These are phyloP conservation scores for Lagocephalus sceleratus DNA, from an alignment of 2,797 vertebrate genomes.

Conservation along the genomic window DNA sequence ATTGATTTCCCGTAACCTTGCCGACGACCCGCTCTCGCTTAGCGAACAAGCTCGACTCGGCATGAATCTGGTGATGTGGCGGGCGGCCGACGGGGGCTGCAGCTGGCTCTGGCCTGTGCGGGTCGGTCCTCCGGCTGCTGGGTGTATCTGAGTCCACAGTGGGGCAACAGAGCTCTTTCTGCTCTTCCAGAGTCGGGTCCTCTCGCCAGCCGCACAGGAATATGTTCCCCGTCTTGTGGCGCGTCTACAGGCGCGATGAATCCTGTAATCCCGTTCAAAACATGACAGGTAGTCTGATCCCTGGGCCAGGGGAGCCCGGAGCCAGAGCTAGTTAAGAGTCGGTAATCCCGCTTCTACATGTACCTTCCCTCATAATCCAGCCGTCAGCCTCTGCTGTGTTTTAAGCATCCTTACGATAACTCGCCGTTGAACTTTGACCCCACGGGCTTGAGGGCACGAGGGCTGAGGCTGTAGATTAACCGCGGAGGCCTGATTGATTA, in stretches of 20 bases:
- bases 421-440: conserved; percentile 31
- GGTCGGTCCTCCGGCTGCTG: too few relatives aligned
- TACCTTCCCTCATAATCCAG: conserved; percentile 3
- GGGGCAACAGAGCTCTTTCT: conserved; percentile 1
- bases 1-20: too few relatives aligned
- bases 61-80: too few relatives aligned
- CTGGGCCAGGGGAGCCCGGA: neutral
- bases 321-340: conserved; percentile 13
- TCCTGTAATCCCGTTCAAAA: neutral
- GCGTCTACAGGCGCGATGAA: neutral
- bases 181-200: neutral
- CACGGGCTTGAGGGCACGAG: neutral
- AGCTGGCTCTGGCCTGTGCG: too few relatives aligned
- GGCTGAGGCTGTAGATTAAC: neutral
- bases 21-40: too few relatives aligned
- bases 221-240: too few relatives aligned
- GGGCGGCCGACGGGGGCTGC: too few relatives aligned
- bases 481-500: conserved; percentile 40
- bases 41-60: too few relatives aligned
- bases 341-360: conserved; percentile 8
- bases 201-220: neutral
- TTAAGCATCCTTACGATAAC: neutral
- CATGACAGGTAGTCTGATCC: neutral
- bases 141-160: neutral
- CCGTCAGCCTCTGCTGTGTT: neutral